These are phyloP conservation scores for Apotomis turbidana DNA, from an alignment of 2,888 invertebrate genomes.

Conservation along the genomic window DNA sequence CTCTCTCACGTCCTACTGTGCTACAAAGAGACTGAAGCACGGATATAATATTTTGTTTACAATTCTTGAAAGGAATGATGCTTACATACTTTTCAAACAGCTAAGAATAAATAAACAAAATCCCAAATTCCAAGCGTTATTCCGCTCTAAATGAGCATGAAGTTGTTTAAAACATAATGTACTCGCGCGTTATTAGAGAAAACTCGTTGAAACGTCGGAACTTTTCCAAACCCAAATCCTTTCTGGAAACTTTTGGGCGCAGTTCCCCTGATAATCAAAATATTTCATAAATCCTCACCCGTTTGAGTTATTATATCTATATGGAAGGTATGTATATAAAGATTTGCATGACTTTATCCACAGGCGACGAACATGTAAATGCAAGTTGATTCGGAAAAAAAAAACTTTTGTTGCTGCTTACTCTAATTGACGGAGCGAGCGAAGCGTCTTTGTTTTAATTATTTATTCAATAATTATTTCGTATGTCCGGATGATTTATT, in stretches of 20 bases:
- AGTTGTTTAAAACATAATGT: slow-evolving; percentile 33
- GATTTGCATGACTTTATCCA: slow-evolving; percentile 1
- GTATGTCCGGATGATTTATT: too few species aligned
- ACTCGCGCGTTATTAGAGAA: slow-evolving; percentile 29
- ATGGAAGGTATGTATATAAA: slow-evolving; percentile 8
- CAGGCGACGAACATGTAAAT: not conserved
- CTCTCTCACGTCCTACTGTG: too few species aligned
- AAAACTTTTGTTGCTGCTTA: too few species aligned
- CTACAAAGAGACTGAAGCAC: too few species aligned
- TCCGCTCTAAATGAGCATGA: slow-evolving; percentile 2
- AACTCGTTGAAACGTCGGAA: slow-evolving; percentile 42
- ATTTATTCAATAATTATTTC: too few species aligned
- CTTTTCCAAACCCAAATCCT: slow-evolving; percentile 44
- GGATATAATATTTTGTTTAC: too few species aligned
- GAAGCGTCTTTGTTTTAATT: too few species aligned
- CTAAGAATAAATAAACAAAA: slow-evolving; percentile 4
- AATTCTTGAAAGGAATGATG: too few species aligned
- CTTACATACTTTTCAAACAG: not conserved
- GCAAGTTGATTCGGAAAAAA: not conserved
- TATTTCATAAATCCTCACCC: slow-evolving; percentile 36
- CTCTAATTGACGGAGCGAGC: too few species aligned
- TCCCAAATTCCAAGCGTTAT: not conserved
- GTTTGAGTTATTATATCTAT: slow-evolving; percentile 31
- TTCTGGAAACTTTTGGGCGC: slow-evolving; percentile 42
- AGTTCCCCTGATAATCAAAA: slow-evolving; percentile 44